These are phyloP conservation scores for Lichenostomus cassidix DNA, from an alignment of 2,113 vertebrate genomes.

Conservation along the genomic window DNA sequence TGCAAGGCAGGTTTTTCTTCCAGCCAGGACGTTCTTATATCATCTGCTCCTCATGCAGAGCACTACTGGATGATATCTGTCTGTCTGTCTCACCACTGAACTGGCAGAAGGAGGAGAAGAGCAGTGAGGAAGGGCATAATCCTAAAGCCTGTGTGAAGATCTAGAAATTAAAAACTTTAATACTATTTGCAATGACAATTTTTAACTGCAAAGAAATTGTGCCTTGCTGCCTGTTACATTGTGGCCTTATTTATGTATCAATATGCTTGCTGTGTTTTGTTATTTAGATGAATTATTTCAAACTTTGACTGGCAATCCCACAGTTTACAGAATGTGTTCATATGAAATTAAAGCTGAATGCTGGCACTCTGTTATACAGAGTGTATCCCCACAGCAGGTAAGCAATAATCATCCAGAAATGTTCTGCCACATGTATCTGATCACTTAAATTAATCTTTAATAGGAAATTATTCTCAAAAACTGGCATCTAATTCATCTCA, in stretches of 20 bases:
- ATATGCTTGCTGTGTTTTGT: not conserved
- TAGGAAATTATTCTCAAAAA: not conserved
- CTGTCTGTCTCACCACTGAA: not conserved
- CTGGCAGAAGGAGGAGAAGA: not conserved
- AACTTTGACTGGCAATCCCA: not conserved
- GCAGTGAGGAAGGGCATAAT: not conserved
- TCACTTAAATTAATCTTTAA: not conserved
- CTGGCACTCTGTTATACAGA: not conserved
- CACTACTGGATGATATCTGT: not conserved
- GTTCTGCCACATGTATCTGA: not conserved
- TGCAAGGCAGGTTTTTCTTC: not conserved
- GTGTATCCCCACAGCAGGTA: not conserved
- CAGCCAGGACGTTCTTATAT: not conserved
- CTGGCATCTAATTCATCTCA: not conserved
- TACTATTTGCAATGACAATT: not conserved
- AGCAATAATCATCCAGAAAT: not conserved
- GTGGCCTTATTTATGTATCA: not conserved
- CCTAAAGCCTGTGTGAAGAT: not conserved
- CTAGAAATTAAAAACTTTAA: not conserved
- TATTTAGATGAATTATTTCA: not conserved
- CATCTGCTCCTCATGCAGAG: not conserved
- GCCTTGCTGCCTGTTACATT: not conserved
- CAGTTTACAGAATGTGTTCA: not conserved
- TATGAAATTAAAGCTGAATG: not conserved
- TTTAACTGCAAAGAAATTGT: not conserved